Evolutionary conservation across 2,113 vertebrate genomes (phyloP).

Genomic region (Oncorhynchus gorbuscha): DNA sequence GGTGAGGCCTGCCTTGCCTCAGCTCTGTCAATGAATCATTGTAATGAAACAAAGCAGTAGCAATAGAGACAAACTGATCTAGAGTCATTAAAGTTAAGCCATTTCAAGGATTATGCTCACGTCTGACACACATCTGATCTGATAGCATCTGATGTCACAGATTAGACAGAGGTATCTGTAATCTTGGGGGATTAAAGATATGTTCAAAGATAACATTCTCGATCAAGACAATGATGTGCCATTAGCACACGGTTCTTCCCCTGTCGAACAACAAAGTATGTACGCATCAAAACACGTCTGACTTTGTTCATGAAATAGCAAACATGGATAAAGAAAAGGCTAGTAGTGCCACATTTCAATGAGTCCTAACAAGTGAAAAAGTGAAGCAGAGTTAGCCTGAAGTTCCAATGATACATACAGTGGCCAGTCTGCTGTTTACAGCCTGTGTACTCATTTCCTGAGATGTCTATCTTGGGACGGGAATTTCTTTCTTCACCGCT

Average conservation of each 20-base stretch:
- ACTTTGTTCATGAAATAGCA: too few species aligned
- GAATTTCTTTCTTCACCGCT: background rate
- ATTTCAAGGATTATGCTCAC: slow-evolving; percentile 44
- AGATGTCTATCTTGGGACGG: background rate
- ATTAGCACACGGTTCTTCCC: background rate
- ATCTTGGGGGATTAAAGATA: slow-evolving; percentile 40
- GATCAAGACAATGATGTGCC: background rate
- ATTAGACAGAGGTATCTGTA: slow-evolving; percentile 66
- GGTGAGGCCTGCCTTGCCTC: background rate
- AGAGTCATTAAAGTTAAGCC: slow-evolving; percentile 46
- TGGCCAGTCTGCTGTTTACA: background rate
- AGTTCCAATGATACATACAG: background rate
- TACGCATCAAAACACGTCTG: too few species aligned
- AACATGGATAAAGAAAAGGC: too few species aligned
- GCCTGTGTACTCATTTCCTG: background rate
- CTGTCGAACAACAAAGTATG: background rate
- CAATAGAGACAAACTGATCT: slow-evolving; percentile 21
- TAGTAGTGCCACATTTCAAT: background rate
- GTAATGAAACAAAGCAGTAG: background rate
- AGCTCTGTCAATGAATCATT: background rate
- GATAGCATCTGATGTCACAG: slow-evolving; percentile 66
- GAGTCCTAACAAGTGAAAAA: background rate
- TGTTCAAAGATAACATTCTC: background rate
- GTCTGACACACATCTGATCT: slow-evolving; percentile 68
- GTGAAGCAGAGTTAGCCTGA: background rate